A percentile compares a stretch with the other conserved stretches of the same genome.
phyloP scores from a whole-genome alignment of 2,113 vertebrate species.

The Phyllostomus hastatus region DNA sequence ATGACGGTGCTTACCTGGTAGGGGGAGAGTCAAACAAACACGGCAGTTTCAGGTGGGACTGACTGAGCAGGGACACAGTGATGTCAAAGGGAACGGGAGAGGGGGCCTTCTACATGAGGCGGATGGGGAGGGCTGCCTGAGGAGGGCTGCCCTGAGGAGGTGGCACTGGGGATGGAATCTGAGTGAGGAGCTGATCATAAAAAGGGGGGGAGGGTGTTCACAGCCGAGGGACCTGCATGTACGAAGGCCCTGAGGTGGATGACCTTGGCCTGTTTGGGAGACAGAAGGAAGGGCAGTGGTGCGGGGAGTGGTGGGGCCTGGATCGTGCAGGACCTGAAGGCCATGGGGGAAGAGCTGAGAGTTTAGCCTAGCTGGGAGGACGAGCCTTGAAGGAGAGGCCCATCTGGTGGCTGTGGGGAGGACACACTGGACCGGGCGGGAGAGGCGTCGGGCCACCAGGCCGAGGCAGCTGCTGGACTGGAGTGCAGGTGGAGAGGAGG shows the following conservation, averaged over 20 bases:
- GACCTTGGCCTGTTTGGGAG: not conserved
- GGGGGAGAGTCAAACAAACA: not conserved
- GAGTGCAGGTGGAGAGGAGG: not conserved
- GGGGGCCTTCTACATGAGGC: not conserved
- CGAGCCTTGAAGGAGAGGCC: not conserved
- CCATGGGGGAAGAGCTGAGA: not conserved
- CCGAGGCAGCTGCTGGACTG: not conserved
- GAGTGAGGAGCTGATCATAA: not conserved
- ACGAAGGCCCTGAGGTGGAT: not conserved
- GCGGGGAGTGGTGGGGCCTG: not conserved
- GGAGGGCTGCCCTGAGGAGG: not conserved
- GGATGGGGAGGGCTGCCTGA: not conserved
- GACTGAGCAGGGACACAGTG: not conserved
- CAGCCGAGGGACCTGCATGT: not conserved
- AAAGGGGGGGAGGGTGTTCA: not conserved
- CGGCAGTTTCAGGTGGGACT: not conserved
- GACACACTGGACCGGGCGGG: not conserved
- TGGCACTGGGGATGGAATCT: not conserved
- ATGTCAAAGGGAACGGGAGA: not conserved
- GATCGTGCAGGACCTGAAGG: not conserved
- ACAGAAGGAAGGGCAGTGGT: not conserved
- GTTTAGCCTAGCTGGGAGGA: not conserved
- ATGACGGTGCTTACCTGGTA: not conserved
- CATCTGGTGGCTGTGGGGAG: not conserved
- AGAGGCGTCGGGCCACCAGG: not conserved